Evolutionary conservation across 2,113 vertebrate species (phyloP).

Genomic region (Azemiops feae): DNA sequence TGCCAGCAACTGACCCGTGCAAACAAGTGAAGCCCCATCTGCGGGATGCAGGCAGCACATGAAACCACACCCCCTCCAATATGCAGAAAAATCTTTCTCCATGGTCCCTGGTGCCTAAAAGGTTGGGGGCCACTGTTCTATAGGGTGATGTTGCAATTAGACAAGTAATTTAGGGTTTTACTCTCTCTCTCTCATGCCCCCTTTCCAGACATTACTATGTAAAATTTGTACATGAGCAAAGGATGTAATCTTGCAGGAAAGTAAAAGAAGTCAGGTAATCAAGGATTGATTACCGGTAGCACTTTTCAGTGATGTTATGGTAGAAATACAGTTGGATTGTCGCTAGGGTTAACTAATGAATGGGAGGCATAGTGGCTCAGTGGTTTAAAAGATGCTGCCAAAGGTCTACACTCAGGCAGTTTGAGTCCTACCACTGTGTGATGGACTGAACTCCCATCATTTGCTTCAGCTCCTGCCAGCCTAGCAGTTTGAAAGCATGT

Average conservation of each 20-base stretch:
- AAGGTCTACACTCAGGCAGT: background rate
- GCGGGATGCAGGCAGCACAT: background rate
- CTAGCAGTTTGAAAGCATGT: background rate
- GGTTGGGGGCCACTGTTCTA: background rate
- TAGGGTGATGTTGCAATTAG: background rate
- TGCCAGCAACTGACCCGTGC: background rate
- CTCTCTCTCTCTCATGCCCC: background rate
- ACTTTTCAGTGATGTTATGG: background rate
- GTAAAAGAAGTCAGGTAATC: background rate
- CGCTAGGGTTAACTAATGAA: background rate
- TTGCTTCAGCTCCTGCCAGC: background rate
- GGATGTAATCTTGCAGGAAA: background rate
- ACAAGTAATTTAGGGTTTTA: background rate
- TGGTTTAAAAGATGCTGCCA: background rate
- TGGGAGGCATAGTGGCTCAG: background rate
- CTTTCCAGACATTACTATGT: background rate
- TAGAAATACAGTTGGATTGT: background rate
- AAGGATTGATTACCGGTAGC: background rate
- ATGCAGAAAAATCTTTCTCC: background rate
- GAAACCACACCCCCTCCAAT: background rate
- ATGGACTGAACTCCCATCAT: background rate
- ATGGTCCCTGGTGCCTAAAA: background rate
- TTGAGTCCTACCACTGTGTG: background rate
- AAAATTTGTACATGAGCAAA: background rate
- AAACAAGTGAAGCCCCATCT: background rate